Evolutionary conservation across 2,113 vertebrate genomes (phyloP), one percentile per base, ranked within the genome.

Genomic region (Phylloscopus whistleri): DNA sequence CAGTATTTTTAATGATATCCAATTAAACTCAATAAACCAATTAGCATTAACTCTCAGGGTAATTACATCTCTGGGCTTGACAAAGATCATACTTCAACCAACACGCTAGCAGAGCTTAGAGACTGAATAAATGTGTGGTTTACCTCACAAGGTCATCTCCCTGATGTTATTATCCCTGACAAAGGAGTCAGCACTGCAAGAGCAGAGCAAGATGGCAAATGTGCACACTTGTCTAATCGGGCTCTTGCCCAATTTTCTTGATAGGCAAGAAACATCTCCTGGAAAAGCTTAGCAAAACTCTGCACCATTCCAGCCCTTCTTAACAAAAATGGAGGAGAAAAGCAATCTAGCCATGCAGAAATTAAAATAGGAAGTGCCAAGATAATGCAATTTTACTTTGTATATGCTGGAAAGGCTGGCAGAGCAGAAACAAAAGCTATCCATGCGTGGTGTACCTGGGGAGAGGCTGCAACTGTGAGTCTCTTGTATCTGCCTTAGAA

Each of bases 11-110:
- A 94, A 96, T 92, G 69, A 58, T 94, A 90, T 64, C 80, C 88
- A 93, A 89, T 94, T 96, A 89, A 96, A 94, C 69, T 92, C 90
- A 88, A 89, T 96, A 96, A 96, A 93, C 90, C 86, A 93, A 94
- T 96, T 97, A 96, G n/a, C 85, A 88, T 92, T 96, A 92, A 78
- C 79, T 96, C 90, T 92, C 85, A 44, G 82, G 88, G 75, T 94
- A 95, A 94, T 91, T 95, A 94, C 85, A 93, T 86, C 92, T 68
- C 52, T 37, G 44, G 83, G 88, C 73, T 84, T 95, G 93, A 89
- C 92, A 90, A 92, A 86, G 73, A 94, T 87, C 90, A 83, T 84
- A 93, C 96, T 92, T 93, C 78, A 94, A 51, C 82, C 84, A 91
- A 94, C 75, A 90, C 13, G 55, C 75, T 80, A 51, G 72, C 67